A percentile compares a stretch with the other conserved stretches of the same genome.
These are phyloP conservation scores for human (Homo sapiens) DNA, from an alignment of 2,113 vertebrate genomes.

Conservation along the genomic window DNA sequence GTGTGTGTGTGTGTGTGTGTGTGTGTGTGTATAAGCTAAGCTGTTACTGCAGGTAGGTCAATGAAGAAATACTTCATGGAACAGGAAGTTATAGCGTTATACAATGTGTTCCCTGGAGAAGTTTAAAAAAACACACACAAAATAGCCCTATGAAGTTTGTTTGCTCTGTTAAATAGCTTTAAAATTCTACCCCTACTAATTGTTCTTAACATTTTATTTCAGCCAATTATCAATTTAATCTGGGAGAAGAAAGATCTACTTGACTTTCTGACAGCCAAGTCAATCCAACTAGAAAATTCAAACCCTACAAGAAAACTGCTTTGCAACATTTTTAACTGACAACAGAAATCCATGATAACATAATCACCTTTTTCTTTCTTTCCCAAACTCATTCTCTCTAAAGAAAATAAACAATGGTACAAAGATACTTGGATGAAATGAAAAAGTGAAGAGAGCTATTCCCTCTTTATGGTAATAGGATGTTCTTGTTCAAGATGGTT, in stretches of 20 bases:
- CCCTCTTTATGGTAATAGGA: neutral
- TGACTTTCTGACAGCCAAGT: constrained; percentile 81
- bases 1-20: constrained; percentile 49
- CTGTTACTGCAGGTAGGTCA: constrained; percentile 69
- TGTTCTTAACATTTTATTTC: constrained; percentile 75
- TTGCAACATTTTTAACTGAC: constrained; percentile 71
- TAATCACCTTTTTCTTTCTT: constrained; percentile 51
- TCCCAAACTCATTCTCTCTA: neutral
- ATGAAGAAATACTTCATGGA: constrained; percentile 70
- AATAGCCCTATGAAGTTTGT: constrained; percentile 60
- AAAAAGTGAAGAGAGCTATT: neutral
- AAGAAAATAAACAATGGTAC: constrained; percentile 8
- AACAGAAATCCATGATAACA: constrained; percentile 45
- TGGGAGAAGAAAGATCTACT: constrained; percentile 65
- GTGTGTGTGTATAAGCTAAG: constrained; percentile 61
- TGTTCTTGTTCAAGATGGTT: neutral
- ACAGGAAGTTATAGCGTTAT: constrained; percentile 71
- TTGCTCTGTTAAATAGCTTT: constrained; percentile 73
- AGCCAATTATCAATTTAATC: constrained; percentile 75
- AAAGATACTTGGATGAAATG: neutral
- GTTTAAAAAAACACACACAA: constrained; percentile 10
- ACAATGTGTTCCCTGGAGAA: constrained; percentile 37
- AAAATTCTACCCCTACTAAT: constrained; percentile 74
- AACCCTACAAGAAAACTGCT: constrained; percentile 77
- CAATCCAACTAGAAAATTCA: constrained; percentile 82